Conservation (phyloP, 37 sponge, comb jelly and placozoan genomes). For the Ephydatia muelleri region DNA sequence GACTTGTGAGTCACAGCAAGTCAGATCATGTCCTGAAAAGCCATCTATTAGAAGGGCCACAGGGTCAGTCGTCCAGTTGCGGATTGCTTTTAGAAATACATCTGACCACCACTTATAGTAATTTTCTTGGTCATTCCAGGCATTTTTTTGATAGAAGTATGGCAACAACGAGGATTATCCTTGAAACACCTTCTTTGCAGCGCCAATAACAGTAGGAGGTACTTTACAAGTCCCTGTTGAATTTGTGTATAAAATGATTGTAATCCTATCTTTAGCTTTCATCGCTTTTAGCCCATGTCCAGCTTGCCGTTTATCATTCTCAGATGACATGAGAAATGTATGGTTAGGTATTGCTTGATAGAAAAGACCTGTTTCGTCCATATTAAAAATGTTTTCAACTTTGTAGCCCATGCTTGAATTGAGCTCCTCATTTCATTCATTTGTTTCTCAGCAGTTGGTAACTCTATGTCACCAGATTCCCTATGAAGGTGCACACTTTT, state of each 20-base stretch:
- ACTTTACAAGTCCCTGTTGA: not conserved
- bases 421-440: slow-evolving; percentile 38
- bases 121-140: not conserved
- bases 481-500: slow-evolving; percentile 64
- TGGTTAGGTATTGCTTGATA: slow-evolving; percentile 50
- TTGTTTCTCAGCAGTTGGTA: slow-evolving; percentile 40
- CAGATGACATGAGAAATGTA: not conserved
- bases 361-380: slow-evolving; percentile 59
- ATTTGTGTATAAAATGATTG: not conserved
- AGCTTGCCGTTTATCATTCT: not conserved
- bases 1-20: not conserved
- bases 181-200: not conserved
- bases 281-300: not conserved
- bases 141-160: not conserved
- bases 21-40: not conserved
- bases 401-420: slow-evolving; percentile 26
- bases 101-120: not conserved
- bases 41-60: not conserved
- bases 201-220: not conserved
- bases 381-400: slow-evolving; percentile 43
- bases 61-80: not conserved
- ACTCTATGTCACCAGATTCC: slow-evolving; percentile 56
- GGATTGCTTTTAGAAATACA: not conserved
- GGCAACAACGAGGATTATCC: not conserved
- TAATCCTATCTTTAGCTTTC: not conserved